Evolutionary conservation across 2,797 vertebrate genomes (phyloP).

Genomic region (Tragelaphus oryx): DNA sequence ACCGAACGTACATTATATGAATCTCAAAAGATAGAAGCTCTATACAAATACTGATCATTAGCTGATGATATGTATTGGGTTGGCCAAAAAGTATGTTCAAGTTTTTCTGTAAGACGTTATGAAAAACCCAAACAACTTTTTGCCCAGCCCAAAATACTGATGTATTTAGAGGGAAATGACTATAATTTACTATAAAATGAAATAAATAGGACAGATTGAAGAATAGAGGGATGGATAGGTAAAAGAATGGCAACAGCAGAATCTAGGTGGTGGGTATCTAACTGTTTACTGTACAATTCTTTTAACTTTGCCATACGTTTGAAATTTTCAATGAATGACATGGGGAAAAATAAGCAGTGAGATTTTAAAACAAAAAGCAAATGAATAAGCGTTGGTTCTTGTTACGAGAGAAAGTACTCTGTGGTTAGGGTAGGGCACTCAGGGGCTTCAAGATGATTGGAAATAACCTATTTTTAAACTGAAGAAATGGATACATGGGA

Average conservation of each 20-base stretch:
- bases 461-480: not conserved
- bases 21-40: not conserved
- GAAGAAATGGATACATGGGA: not conserved
- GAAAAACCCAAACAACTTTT: not conserved
- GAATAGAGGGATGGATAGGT: not conserved
- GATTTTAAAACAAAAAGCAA: not conserved
- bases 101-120: not conserved
- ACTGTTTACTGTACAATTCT: not conserved
- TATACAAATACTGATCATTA: not conserved
- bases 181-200: not conserved
- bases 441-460: not conserved
- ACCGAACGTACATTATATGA: not conserved
- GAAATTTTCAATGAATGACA: not conserved
- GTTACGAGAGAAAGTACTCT: not conserved
- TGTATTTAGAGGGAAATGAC: not conserved
- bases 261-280: not conserved
- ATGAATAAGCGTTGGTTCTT: not conserved
- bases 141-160: not conserved
- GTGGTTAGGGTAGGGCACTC: not conserved
- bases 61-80: not conserved
- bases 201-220: not conserved
- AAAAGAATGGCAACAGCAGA: not conserved
- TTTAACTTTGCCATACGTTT: not conserved
- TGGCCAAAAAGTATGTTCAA: not conserved
- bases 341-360: not conserved